A percentile compares a stretch with the other conserved stretches of the same genome.
Conservation (phyloP, 2,888 invertebrate species). For the Volucella inflata region DNA sequence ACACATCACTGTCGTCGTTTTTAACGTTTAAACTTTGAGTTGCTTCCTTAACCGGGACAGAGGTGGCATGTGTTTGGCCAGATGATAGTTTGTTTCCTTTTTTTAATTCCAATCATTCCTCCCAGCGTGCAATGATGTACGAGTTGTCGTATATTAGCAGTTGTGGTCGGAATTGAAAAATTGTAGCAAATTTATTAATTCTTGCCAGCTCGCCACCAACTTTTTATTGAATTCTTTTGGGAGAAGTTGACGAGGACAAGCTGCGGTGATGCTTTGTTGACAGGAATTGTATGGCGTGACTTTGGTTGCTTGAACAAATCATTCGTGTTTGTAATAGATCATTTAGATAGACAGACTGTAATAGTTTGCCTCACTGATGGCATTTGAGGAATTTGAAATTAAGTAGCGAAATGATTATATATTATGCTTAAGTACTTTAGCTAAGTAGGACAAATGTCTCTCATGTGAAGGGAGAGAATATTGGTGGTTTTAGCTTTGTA, state of each 20-base stretch:
- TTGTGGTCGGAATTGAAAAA: constrained; percentile 56
- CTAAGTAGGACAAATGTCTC: not conserved
- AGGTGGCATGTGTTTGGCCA: constrained; percentile 30
- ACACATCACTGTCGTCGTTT: constrained; percentile 37
- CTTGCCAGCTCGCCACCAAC: constrained; percentile 38
- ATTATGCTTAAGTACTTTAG: too few species aligned
- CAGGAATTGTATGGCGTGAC: constrained; percentile 29
- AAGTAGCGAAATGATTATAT: constrained; percentile 14
- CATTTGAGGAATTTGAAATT: constrained; percentile 53
- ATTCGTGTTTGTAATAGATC: constrained; percentile 27
- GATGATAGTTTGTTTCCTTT: constrained; percentile 17
- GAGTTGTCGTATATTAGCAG: not conserved
- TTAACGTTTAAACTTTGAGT: constrained; percentile 23
- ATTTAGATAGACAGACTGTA: constrained; percentile 38
- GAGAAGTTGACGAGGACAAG: constrained; percentile 50
- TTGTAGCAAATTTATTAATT: constrained; percentile 63
- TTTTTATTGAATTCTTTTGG: constrained; percentile 56
- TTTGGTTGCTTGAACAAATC: constrained; percentile 10
- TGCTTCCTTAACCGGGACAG: constrained; percentile 38
- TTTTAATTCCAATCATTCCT: constrained; percentile 8
- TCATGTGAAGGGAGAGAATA: too few species aligned
- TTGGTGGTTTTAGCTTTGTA: too few species aligned
- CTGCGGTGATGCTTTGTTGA: constrained; percentile 16
- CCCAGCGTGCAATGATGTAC: not conserved
- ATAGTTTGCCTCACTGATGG: constrained; percentile 32